Conservation (phyloP, 2,888 invertebrate genomes). For the Polylopha cassiicola region DNA sequence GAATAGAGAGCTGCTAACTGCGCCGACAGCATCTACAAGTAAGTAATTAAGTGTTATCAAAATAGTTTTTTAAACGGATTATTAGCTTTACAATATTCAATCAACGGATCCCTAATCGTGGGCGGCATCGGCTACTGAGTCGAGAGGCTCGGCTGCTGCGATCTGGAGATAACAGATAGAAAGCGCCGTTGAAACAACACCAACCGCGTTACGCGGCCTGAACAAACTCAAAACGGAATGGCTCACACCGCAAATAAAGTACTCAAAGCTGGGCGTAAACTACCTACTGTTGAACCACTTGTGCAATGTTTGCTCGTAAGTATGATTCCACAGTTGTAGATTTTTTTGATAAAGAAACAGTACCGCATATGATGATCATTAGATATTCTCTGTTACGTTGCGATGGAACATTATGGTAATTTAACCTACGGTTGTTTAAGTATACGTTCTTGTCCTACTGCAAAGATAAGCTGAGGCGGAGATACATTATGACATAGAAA, state of each 20-base stretch:
- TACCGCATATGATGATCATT: not conserved
- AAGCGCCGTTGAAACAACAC: conserved; percentile 60
- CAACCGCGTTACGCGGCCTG: conserved; percentile 68
- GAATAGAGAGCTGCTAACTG: conserved; percentile 9
- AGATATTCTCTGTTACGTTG: too few species aligned
- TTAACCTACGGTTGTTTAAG: too few species aligned
- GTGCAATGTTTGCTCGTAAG: conserved; percentile 28
- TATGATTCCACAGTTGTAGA: conserved; percentile 8
- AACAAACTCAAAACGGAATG: conserved; percentile 50
- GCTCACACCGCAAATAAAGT: conserved; percentile 34
- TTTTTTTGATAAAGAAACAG: conserved; percentile 3
- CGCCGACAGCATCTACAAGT: too few species aligned
- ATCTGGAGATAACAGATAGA: conserved; percentile 67
- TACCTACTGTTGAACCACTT: conserved; percentile 20
- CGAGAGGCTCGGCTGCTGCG: conserved; percentile 44
- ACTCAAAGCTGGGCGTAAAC: conserved; percentile 27
- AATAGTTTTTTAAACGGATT: conserved; percentile 50
- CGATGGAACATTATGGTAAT: too few species aligned
- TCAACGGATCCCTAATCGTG: conserved; percentile 50
- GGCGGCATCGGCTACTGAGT: conserved; percentile 53
- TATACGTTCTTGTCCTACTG: too few species aligned
- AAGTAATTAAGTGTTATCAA: too few species aligned
- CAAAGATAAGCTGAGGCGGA: not conserved
- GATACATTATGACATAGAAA: conserved; percentile 23
- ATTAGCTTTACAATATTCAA: conserved; percentile 53